Conservation (phyloP, 2,113 vertebrate genomes). For the Nematolebias whitei region DNA sequence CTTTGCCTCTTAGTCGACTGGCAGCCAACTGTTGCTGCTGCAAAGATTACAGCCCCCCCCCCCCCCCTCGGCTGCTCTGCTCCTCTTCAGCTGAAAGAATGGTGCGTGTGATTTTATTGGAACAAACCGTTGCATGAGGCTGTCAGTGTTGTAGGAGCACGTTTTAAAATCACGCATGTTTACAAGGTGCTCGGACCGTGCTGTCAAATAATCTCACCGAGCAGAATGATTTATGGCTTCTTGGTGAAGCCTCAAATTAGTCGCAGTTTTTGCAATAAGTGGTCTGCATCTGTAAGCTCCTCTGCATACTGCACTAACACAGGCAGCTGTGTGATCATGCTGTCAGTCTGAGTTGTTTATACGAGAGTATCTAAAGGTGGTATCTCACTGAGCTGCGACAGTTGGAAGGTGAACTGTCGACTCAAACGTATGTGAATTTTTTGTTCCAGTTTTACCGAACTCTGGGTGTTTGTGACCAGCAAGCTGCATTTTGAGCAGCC, state of each 20-base stretch:
- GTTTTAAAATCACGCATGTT: slow-evolving; percentile 9
- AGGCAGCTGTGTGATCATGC: slow-evolving; percentile 8
- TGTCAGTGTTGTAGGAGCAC: no score
- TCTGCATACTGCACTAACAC: slow-evolving; percentile 10
- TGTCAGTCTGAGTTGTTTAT: neutral
- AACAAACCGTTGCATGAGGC: slow-evolving; percentile 19
- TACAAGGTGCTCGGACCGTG: neutral
- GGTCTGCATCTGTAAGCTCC: slow-evolving; percentile 22
- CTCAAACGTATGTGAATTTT: no score
- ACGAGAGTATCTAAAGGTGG: slow-evolving; percentile 11
- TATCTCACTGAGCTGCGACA: no score
- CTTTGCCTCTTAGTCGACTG: slow-evolving; percentile 62
- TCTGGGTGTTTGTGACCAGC: no score
- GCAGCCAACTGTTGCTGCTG: slow-evolving; percentile 79
- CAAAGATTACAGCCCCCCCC: slow-evolving; percentile 27
- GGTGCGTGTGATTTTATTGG: slow-evolving; percentile 39
- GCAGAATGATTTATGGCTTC: slow-evolving; percentile 51
- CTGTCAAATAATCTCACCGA: slow-evolving; percentile 30
- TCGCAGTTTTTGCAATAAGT: slow-evolving; percentile 37
- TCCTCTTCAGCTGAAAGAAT: slow-evolving; percentile 37
- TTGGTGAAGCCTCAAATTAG: slow-evolving; percentile 51
- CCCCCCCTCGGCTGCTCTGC: neutral
- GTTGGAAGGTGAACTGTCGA: no score
- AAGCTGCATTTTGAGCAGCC: no score
- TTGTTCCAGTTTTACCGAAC: no score